Percentiles rank a stretch among this genome's conserved stretches.
Evolutionary conservation across 2,113 vertebrate species (phyloP).

Genomic region (Proterorhinus semilunaris): DNA sequence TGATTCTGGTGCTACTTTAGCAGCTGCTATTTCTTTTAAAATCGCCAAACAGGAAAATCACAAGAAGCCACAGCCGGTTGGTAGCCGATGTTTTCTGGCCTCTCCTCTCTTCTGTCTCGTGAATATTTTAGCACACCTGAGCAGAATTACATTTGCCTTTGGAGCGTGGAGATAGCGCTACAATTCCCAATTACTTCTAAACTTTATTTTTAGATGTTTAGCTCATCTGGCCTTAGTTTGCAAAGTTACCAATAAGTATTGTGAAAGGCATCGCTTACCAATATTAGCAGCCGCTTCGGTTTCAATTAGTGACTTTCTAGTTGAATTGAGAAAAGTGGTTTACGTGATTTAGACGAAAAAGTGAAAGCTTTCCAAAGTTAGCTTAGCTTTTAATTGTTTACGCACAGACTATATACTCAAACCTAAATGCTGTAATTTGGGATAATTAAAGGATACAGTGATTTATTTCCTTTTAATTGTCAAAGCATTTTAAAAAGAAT

Average conservation of each 20-base stretch:
- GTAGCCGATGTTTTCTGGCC: slow-evolving; percentile 55
- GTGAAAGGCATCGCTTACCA: not conserved
- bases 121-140: slow-evolving; percentile 78
- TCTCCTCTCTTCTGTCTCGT: slow-evolving; percentile 61
- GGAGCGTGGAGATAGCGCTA: slow-evolving; percentile 65
- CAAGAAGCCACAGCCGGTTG: slow-evolving; percentile 32
- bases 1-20: too few relatives aligned
- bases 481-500: slow-evolving; percentile 16
- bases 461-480: not conserved
- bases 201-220: not conserved
- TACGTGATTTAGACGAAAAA: too few relatives aligned
- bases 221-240: not conserved
- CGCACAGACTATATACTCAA: too few relatives aligned
- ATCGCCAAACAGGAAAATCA: too few relatives aligned
- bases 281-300: not conserved
- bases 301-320: too few relatives aligned
- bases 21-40: too few relatives aligned
- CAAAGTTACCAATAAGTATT: not conserved
- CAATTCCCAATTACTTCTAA: slow-evolving; percentile 41
- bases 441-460: too few relatives aligned
- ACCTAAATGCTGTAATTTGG: too few relatives aligned
- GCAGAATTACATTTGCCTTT: slow-evolving; percentile 71
- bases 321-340: too few relatives aligned
- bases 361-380: too few relatives aligned
- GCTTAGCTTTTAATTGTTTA: too few relatives aligned